phyloP scores from a whole-genome alignment of 2,113 vertebrate species.

The Vidua macroura region DNA sequence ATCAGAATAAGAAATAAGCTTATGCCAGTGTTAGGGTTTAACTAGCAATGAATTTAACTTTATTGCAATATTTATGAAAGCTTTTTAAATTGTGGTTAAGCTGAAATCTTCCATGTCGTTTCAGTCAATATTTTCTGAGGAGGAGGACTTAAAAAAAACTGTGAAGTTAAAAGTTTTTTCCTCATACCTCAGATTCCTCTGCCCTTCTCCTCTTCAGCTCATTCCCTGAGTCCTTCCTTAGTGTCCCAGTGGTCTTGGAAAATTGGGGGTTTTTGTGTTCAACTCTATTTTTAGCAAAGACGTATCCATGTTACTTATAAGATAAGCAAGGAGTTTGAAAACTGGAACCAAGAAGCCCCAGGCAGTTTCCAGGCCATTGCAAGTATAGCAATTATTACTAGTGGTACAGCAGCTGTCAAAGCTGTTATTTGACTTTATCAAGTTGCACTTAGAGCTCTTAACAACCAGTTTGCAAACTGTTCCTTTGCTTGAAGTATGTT shows the following conservation, averaged over 20 bases:
- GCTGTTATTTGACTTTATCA: conserved; percentile 53
- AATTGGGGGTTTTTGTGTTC: not conserved
- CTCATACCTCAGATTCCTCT: not conserved
- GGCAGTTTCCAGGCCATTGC: conserved; percentile 36
- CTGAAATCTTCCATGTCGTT: conserved; percentile 42
- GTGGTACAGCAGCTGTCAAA: conserved; percentile 75
- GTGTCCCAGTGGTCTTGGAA: not conserved
- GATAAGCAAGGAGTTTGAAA: conserved; percentile 18
- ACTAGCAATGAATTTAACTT: conserved; percentile 72
- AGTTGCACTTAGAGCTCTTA: conserved; percentile 67
- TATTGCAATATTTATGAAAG: conserved; percentile 74
- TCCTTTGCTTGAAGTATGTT: conserved; percentile 8
- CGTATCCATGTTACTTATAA: not conserved
- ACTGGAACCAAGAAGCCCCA: conserved; percentile 27
- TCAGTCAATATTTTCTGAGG: conserved; percentile 63
- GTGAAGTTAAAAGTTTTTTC: not conserved
- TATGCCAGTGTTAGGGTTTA: conserved; percentile 58
- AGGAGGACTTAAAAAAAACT: conserved; percentile 3
- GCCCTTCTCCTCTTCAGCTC: not conserved
- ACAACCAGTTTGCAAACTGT: conserved; percentile 64
- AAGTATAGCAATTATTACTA: conserved; percentile 75
- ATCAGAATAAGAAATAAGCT: conserved; percentile 69
- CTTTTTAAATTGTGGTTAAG: conserved; percentile 64
- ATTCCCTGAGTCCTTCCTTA: not conserved
- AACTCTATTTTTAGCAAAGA: not conserved